Percentiles rank a stretch among this genome's conserved stretches.
phyloP scores from a whole-genome alignment of 2,113 vertebrate genomes.

The Tretioscincus oriximinensis region DNA sequence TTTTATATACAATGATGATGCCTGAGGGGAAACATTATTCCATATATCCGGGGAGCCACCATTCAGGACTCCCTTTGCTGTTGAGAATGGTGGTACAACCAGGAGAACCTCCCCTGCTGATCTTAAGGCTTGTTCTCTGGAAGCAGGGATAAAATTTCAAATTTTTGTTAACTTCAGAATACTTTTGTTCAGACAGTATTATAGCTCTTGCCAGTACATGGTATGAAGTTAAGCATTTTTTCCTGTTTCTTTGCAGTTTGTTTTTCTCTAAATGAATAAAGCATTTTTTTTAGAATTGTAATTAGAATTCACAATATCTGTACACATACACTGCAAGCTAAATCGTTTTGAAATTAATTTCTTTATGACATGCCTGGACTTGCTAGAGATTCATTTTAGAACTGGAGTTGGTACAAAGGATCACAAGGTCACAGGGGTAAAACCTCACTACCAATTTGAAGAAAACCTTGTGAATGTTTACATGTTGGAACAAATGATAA shows the following conservation, averaged over 20 bases:
- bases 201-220: neutral
- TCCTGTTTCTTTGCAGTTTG: neutral
- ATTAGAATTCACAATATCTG: neutral
- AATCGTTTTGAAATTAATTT: slow-evolving; percentile 27
- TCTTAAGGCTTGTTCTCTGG: neutral
- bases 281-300: neutral
- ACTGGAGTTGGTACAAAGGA: slow-evolving; percentile 9
- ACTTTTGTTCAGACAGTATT: neutral
- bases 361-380: slow-evolving; percentile 1
- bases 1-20: no score
- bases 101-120: no score
- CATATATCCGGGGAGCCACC: no score
- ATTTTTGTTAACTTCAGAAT: neutral
- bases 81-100: no score
- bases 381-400: slow-evolving; percentile 13
- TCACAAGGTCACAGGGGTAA: neutral
- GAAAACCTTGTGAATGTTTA: neutral
- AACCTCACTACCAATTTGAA: neutral
- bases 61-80: no score
- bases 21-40: no score
- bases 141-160: neutral
- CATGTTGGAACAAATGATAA: neutral
- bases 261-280: slow-evolving; percentile 1
- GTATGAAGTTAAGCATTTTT: neutral
- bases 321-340: neutral